Evolutionary conservation across 2,888 invertebrate genomes (phyloP).

Genomic region (Margaritifera margaritifera): DNA sequence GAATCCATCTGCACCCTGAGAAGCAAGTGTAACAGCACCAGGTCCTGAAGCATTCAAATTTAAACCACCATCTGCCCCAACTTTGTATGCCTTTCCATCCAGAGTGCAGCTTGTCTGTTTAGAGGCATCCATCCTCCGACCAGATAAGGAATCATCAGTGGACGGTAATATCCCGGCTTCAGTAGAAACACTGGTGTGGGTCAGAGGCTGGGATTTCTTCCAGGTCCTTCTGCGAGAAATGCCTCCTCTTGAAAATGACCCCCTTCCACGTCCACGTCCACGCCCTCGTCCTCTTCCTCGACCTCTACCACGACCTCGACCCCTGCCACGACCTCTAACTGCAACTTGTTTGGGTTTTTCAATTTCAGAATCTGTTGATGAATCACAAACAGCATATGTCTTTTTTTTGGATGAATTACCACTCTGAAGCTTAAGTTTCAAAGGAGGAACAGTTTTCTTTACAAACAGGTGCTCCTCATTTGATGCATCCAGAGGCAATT

Average conservation of each 20-base stretch:
- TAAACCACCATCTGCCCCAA: constrained; percentile 12
- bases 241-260: constrained; percentile 6
- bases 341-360: constrained; percentile 12
- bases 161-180: constrained; percentile 35
- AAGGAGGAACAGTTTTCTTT: constrained; percentile 41
- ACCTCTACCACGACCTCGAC: neutral
- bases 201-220: too few species aligned
- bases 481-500: too few species aligned
- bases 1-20: neutral
- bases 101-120: constrained; percentile 4
- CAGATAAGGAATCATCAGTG: constrained; percentile 15
- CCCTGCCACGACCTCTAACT: neutral
- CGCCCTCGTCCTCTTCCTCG: too few species aligned
- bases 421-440: constrained; percentile 36
- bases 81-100: constrained; percentile 13
- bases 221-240: neutral
- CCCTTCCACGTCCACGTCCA: neutral
- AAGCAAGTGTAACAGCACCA: too few species aligned
- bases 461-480: neutral
- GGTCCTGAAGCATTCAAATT: constrained; percentile 11
- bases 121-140: constrained; percentile 1
- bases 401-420: constrained; percentile 24
- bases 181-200: constrained; percentile 22
- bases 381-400: constrained; percentile 28
- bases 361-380: neutral